phyloP scores from a whole-genome alignment of 2,113 vertebrate species.

The Picathartes gymnocephalus region DNA sequence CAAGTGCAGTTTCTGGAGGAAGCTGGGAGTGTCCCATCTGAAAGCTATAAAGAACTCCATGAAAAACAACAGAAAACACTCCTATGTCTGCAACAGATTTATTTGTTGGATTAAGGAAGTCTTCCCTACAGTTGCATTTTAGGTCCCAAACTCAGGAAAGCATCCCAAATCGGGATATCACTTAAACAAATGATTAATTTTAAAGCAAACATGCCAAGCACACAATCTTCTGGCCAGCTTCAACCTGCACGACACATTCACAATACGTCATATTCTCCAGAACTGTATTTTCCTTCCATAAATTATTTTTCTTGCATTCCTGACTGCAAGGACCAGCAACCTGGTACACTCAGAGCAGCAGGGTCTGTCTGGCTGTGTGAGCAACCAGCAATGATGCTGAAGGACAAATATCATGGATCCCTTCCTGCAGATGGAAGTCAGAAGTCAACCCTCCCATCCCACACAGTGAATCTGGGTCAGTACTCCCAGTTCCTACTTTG shows the following conservation, averaged over 20 bases:
- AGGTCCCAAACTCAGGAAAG: not conserved
- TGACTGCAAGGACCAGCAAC: not conserved
- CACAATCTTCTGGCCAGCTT: not conserved
- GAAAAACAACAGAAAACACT: constrained; percentile 30
- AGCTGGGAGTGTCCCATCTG: constrained; percentile 46
- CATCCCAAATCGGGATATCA: not conserved
- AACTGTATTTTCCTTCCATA: not conserved
- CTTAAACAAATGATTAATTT: not conserved
- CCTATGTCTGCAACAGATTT: constrained; percentile 14
- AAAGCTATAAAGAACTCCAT: constrained; percentile 37
- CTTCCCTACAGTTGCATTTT: not conserved
- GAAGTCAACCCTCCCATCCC: not conserved
- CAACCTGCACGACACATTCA: not conserved
- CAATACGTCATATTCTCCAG: not conserved
- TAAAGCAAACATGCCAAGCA: not conserved
- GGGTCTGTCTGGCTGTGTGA: not conserved
- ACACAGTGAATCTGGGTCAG: not conserved
- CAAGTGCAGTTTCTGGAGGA: constrained; percentile 39
- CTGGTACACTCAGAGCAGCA: not conserved
- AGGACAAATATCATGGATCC: not conserved
- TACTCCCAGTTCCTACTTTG: not conserved
- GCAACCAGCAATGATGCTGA: not conserved
- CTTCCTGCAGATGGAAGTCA: not conserved
- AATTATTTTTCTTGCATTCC: not conserved
- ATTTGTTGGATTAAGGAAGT: constrained; percentile 19